Conservation (phyloP, 2,113 vertebrate genomes). For the Alouatta palliata region DNA sequence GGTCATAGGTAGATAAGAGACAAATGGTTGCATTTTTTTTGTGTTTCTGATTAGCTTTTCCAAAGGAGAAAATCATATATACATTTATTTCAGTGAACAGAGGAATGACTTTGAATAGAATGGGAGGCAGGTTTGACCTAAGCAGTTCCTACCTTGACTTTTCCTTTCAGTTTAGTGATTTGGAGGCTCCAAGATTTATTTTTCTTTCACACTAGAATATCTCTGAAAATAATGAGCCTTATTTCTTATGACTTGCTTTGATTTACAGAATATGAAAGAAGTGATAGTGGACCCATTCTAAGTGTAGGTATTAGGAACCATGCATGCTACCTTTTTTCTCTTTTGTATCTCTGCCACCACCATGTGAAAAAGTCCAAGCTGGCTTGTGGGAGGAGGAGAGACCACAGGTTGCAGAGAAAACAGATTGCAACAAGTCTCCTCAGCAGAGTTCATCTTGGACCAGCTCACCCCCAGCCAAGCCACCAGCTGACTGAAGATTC, state of each 20-base stretch:
- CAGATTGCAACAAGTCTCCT: not conserved
- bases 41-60: too few species aligned
- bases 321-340: too few species aligned
- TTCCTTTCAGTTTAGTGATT: too few species aligned
- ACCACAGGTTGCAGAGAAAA: not conserved
- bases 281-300: not conserved
- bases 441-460: not conserved
- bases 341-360: not conserved
- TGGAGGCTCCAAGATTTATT: too few species aligned
- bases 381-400: not conserved
- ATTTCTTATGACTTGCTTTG: not conserved
- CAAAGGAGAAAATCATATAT: too few species aligned
- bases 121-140: too few species aligned
- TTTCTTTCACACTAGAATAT: not conserved
- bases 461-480: not conserved
- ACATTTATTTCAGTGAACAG: too few species aligned
- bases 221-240: not conserved
- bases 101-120: too few species aligned
- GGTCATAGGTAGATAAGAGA: too few species aligned
- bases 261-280: not conserved
- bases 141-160: too few species aligned
- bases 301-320: not conserved
- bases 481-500: not conserved
- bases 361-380: not conserved
- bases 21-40: too few species aligned